Evolutionary conservation across 2,797 vertebrate genomes (phyloP).

Genomic region (Lepilemur ruficaudatus): DNA sequence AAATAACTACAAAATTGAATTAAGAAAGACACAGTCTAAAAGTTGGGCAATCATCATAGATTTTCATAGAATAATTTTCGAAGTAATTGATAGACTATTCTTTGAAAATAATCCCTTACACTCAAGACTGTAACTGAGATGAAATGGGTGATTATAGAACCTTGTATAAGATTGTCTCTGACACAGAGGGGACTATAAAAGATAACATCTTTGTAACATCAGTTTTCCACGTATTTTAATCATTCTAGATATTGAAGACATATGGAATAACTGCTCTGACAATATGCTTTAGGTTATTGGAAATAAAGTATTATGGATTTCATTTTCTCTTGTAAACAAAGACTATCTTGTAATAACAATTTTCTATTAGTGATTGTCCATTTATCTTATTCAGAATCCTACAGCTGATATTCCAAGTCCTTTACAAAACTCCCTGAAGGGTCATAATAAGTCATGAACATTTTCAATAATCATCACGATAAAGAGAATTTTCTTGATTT

Average conservation of each 20-base stretch:
- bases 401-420: background rate
- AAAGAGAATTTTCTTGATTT: background rate
- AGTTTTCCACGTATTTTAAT: background rate
- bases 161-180: background rate
- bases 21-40: background rate
- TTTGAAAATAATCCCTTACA: background rate
- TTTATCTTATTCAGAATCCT: background rate
- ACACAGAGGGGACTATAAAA: background rate
- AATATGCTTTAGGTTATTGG: background rate
- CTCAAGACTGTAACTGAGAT: background rate
- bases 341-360: background rate
- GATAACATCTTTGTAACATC: background rate
- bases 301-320: background rate
- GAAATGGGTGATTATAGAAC: background rate
- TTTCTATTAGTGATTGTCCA: background rate
- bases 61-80: background rate
- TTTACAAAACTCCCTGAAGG: background rate
- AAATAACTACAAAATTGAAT: background rate
- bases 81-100: background rate
- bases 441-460: background rate
- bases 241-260: background rate
- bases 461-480: background rate
- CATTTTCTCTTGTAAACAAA: background rate
- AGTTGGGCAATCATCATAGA: background rate
- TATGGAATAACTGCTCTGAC: background rate